Percentiles rank a stretch among this genome's conserved stretches.
These are phyloP conservation scores for Biston betularia DNA, from an alignment of 2,888 invertebrate genomes.

Conservation along the genomic window DNA sequence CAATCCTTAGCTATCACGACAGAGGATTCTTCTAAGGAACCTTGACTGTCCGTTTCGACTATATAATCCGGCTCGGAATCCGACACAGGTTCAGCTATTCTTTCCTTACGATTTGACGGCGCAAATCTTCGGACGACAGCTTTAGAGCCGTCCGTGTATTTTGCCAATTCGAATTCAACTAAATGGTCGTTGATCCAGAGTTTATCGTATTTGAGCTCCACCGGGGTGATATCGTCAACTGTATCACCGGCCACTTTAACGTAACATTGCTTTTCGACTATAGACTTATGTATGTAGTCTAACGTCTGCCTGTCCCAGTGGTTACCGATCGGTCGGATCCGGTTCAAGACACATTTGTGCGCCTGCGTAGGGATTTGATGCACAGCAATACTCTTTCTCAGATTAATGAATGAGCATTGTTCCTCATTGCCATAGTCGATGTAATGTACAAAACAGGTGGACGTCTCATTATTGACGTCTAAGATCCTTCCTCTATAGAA, in stretches of 20 bases:
- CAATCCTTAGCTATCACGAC: conserved; percentile 61
- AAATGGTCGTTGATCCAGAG: conserved; percentile 79
- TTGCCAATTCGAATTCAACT: conserved; percentile 76
- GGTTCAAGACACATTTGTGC: conserved; percentile 84
- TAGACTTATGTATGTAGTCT: conserved; percentile 86
- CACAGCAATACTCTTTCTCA: conserved; percentile 88
- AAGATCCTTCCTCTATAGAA: conserved; percentile 90
- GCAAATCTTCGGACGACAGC: conserved; percentile 61
- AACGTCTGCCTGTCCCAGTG: conserved; percentile 84
- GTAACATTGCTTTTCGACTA: conserved; percentile 86
- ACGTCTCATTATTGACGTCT: conserved; percentile 68
- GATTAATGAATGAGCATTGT: conserved; percentile 80
- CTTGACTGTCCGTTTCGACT: conserved; percentile 55
- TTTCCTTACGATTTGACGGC: conserved; percentile 32
- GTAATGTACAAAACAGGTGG: conserved; percentile 87
- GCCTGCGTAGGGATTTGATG: conserved; percentile 89
- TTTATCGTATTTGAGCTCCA: conserved; percentile 71
- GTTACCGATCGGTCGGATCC: conserved; percentile 62
- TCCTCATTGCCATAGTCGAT: conserved; percentile 95
- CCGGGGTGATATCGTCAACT: conserved; percentile 62
- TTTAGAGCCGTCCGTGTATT: conserved; percentile 68
- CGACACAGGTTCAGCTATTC: conserved; percentile 32
- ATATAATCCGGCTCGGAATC: conserved; percentile 72
- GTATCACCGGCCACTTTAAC: conserved; percentile 75
- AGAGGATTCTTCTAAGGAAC: conserved; percentile 55